Conservation (phyloP, 2,113 vertebrate genomes). For the Ptyas mucosa region DNA sequence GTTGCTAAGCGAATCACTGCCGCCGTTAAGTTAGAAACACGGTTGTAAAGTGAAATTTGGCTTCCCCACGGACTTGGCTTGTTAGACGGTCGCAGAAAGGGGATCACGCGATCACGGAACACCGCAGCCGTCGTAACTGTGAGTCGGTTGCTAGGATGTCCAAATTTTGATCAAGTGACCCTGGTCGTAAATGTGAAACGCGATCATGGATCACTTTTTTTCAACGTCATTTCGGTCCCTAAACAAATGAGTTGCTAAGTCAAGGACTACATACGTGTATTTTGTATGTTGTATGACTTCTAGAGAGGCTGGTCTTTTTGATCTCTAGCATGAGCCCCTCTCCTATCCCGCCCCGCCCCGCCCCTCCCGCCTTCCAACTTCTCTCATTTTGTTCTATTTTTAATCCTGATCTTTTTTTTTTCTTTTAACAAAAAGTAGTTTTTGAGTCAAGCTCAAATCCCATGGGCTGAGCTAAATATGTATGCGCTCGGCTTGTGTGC, state of each 20-base stretch:
- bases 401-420: not conserved
- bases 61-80: too few species aligned
- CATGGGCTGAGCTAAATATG: not conserved
- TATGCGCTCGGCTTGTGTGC: accelerated
- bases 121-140: not conserved
- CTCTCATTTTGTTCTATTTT: not conserved
- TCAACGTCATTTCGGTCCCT: too few species aligned
- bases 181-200: too few species aligned
- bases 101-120: too few species aligned
- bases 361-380: not conserved
- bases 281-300: not conserved
- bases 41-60: not conserved
- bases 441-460: not conserved
- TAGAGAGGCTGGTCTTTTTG: not conserved
- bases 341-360: too few species aligned
- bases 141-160: too few species aligned
- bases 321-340: not conserved
- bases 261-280: not conserved
- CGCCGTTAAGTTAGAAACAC: not conserved
- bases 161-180: too few species aligned
- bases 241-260: not conserved
- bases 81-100: too few species aligned
- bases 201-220: too few species aligned
- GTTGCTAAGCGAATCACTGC: not conserved
- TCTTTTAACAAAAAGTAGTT: not conserved